Conservation (phyloP, 2,113 vertebrate species). For the Tragulus kanchil region DNA sequence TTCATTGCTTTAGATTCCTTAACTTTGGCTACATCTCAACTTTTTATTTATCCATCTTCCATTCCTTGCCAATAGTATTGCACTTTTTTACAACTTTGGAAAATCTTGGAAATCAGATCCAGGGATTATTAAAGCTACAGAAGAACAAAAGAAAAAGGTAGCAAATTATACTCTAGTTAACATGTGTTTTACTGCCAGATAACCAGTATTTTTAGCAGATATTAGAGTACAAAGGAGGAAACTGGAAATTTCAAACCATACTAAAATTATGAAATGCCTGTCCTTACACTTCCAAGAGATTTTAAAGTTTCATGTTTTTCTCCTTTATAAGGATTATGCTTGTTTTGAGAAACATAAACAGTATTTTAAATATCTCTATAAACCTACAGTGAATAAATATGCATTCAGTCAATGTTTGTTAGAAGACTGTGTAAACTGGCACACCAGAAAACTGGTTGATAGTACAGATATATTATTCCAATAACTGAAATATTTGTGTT, state of each 20-base stretch:
- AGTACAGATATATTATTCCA: background rate
- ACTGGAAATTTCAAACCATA: constrained; percentile 2
- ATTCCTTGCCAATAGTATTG: constrained; percentile 96
- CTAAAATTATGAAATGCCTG: background rate
- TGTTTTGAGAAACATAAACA: background rate
- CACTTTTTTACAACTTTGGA: constrained; percentile 99
- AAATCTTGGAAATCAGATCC: constrained; percentile 99
- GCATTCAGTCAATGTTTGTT: constrained; percentile 6
- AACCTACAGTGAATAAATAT: background rate
- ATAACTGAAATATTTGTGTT: background rate
- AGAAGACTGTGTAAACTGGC: background rate
- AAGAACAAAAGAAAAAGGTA: constrained; percentile 99
- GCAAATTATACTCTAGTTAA: constrained; percentile 35
- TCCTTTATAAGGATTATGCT: background rate
- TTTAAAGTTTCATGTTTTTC: background rate
- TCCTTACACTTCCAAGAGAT: background rate
- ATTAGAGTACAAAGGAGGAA: background rate
- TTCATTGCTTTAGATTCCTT: constrained; percentile 89
- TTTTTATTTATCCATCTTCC: constrained; percentile 97
- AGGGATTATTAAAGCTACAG: constrained; percentile 98
- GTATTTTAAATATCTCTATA: constrained; percentile 21
- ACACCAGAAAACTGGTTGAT: background rate
- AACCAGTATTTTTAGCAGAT: background rate
- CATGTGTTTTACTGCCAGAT: background rate
- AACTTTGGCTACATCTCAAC: constrained; percentile 94